These are phyloP conservation scores for Brevimyrus niger DNA, from an alignment of 2,113 vertebrate species.

Conservation along the genomic window DNA sequence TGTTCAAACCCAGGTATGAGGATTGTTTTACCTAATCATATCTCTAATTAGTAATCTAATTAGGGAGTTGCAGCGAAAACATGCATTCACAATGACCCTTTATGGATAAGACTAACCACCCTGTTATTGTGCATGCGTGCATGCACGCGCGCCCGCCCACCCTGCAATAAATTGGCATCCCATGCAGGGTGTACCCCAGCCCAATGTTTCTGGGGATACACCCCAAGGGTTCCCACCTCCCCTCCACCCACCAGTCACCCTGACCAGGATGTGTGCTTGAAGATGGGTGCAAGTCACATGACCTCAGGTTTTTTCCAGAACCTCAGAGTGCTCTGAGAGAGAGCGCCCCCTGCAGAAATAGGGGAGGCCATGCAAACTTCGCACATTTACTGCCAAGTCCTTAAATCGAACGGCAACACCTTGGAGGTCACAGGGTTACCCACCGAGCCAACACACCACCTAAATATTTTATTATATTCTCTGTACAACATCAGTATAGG, in stretches of 20 bases:
- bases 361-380: neutral
- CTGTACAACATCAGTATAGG: neutral
- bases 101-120: neutral
- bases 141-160: neutral
- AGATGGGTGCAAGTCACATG: neutral
- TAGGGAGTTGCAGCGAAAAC: neutral
- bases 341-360: neutral
- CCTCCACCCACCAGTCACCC: neutral
- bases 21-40: neutral
- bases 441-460: neutral
- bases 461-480: neutral
- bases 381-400: neutral
- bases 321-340: neutral
- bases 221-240: neutral
- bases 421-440: neutral
- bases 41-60: neutral
- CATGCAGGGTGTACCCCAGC: neutral
- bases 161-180: neutral
- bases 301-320: neutral
- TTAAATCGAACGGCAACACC: neutral
- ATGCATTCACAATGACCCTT: neutral
- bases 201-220: neutral
- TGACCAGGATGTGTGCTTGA: neutral
- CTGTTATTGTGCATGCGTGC: neutral
- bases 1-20: neutral